Evolutionary conservation across 1,140 invertebrate species (phyloP), one percentile per base, ranked within the genome.

Genomic region (Psix sp.): DNA sequence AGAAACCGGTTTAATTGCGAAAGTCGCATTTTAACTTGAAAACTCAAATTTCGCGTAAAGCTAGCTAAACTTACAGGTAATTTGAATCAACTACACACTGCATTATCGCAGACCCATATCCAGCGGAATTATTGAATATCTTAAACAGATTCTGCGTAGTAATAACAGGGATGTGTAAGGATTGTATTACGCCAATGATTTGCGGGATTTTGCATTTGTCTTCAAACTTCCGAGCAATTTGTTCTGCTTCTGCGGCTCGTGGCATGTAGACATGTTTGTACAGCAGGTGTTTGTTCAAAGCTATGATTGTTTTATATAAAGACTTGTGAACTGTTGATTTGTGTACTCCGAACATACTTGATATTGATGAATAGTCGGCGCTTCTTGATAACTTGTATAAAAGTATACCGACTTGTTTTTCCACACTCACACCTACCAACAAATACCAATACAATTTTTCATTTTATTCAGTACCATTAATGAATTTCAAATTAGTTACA

Each of bases 261-360:
- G 80, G 78, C 59, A 81, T 67, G 13, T 68, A 72, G n/a, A 81
- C 62, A 13, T 73, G 29, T 36, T 38, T 16, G 1, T 74, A 57
- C n/a, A 81, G 40, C 16, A 81, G 35, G 31, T 79, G 66, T 38
- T 63, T 77, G 26, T 77, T 77, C 17, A 79, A 14, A 6, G 59
- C 76, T 14, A 56, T 17, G 6, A 81, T 52, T 4, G 56, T 51
- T 76, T 77, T 80, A 26, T 80, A 74, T 4, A 81, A 24, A 21
- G 75, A 63, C 48, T 78, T 80, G 26, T 80, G 74, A 11, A 77
- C 77, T 13, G 78, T 78, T 3, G 76, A 76, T 63, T 80, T 78
- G 20, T 80, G 70, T n/a, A 80, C 56, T 16, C 77, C 74, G 62
- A 78, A 78, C 62, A 74, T 81, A 21, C 39, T 68, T 1, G 77